Evolutionary conservation across 1,140 invertebrate genomes (phyloP), one percentile per base, ranked within the genome.

Genomic region (Arctopsyche grandis): DNA sequence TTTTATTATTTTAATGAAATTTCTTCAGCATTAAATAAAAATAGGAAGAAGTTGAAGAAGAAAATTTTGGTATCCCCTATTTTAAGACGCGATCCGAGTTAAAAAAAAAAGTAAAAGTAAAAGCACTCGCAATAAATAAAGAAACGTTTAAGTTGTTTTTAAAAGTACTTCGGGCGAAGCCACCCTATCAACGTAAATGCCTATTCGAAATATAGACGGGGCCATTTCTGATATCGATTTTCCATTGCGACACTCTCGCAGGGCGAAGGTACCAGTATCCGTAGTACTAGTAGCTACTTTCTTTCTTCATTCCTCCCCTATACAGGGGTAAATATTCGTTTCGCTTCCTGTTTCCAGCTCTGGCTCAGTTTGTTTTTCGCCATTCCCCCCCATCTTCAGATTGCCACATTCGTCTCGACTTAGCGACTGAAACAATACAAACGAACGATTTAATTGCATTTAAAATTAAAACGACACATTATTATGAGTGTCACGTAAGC

Each of bases 81-180:
- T 52, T 43, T 69, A 29, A 78, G 80, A 81, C 75, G 80, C 79
- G 77, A 77, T 79, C 77, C 80, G 71, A 81, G 77, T 38, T 12
- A 66, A 26, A 66, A 24, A 66, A 66, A 66, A 66, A 22, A 66
- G 63, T 66, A 76, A 81, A 81, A 81, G 75, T 79, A 52, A 66
- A 77, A 81, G 78, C 60, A 69, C 80, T 78, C 58, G 78, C 75
- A 81, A 81, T 81, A 81, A 81, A 81, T 81, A 81, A 81, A 81
- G 80, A 81, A 81, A 81, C 80, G 80, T 81, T 81, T 81, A 81
- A 81, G 80, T 81, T 81, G 80, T 81, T 81, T 81, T 81, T 81
- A 81, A 81, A 78, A 81, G 80, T 81, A 81, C 80, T 79, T 69
- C 73, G 60, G 74, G 71, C 78, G 78, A 75, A 71, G 71, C 78